phyloP scores from a whole-genome alignment of 2,797 vertebrate genomes.

The Gorsachius magnificus region DNA sequence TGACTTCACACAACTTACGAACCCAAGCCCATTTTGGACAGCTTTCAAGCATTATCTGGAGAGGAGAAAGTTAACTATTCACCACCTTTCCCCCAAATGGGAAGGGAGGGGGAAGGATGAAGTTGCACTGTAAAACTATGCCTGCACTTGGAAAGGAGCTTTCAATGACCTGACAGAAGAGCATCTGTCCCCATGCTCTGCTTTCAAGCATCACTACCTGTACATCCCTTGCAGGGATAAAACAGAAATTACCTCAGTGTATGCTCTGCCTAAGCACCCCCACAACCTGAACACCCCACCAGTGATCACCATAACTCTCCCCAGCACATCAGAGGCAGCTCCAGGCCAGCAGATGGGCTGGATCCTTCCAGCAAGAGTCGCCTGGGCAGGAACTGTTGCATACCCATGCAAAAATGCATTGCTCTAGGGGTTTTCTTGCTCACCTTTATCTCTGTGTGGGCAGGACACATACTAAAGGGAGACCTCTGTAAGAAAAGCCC shows the following conservation, averaged over 20 bases:
- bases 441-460: conserved; percentile 14
- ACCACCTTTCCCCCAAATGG: neutral
- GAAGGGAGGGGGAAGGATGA: neutral
- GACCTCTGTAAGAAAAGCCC: conserved; percentile 6
- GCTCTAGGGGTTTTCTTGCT: conserved; percentile 50
- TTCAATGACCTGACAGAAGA: neutral
- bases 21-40: neutral
- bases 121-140: neutral
- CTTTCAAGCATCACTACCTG: neutral
- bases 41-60: neutral
- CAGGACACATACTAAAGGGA: neutral
- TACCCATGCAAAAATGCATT: conserved; percentile 62
- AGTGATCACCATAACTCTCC: neutral
- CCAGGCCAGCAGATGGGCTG: neutral
- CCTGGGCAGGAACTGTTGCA: conserved; percentile 52
- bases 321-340: neutral
- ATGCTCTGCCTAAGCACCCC: neutral
- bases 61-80: neutral
- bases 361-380: conserved; percentile 14
- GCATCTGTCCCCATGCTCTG: neutral
- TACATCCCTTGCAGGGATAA: neutral
- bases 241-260: neutral
- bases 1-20: neutral
- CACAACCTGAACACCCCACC: neutral
- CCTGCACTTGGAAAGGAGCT: neutral